Conservation (phyloP, 35 echinoderm and acorn worm species). For the Apostichopus japonicus region DNA sequence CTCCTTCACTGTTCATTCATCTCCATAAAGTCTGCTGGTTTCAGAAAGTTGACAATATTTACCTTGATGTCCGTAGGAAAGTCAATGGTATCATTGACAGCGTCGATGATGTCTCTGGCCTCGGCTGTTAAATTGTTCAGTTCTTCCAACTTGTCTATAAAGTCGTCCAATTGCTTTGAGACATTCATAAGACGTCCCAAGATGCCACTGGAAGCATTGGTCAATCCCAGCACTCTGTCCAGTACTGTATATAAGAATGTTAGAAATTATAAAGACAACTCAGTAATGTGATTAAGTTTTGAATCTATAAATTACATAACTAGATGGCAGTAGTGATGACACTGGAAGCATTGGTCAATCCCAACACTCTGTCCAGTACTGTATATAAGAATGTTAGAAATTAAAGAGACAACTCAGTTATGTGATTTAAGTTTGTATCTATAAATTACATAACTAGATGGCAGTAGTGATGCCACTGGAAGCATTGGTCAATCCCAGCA, state of each 20-base stretch:
- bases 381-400: background rate
- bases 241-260: constrained; percentile 48
- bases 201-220: constrained; percentile 60
- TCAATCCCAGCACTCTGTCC: constrained; percentile 50
- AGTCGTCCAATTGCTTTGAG: constrained; percentile 45
- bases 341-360: constrained; percentile 57
- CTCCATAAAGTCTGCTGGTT: too few relatives aligned
- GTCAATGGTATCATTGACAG: constrained; percentile 40
- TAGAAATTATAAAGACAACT: background rate
- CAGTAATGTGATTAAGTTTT: too few relatives aligned
- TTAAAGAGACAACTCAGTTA: background rate
- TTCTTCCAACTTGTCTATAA: constrained; percentile 68
- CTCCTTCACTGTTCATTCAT: too few relatives aligned
- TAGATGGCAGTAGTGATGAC: background rate
- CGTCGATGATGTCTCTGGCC: constrained; percentile 53
- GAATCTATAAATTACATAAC: too few relatives aligned
- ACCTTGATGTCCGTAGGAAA: background rate
- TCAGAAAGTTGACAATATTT: background rate
- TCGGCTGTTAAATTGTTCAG: constrained; percentile 33
- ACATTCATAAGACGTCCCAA: constrained; percentile 54
- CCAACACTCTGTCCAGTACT: constrained; percentile 67
- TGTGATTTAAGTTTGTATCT: too few relatives aligned
- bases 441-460: too few relatives aligned
- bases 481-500: constrained; percentile 48
- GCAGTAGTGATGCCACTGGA: constrained; percentile 41